Evolutionary conservation across 2,888 invertebrate species (phyloP).

Genomic region (Synanthedon andrenaeformis): DNA sequence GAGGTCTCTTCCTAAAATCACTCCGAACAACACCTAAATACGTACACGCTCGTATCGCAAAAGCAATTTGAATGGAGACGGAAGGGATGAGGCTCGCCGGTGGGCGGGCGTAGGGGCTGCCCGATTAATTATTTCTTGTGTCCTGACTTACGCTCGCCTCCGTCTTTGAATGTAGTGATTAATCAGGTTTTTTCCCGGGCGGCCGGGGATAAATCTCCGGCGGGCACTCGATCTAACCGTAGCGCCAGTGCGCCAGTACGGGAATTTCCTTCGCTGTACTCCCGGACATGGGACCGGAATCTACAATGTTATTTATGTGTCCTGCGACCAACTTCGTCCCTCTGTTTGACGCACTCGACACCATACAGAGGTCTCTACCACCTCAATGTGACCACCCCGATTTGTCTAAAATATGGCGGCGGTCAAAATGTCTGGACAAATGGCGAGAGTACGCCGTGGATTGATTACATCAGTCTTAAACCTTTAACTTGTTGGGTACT

Average conservation of each 20-base stretch:
- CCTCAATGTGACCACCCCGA: no score
- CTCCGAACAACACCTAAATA: slow-evolving; percentile 1
- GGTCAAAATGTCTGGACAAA: no score
- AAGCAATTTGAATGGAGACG: slow-evolving; percentile 35
- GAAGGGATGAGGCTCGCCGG: slow-evolving; percentile 2
- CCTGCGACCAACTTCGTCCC: slow-evolving; percentile 2
- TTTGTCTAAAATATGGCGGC: no score
- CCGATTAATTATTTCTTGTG: slow-evolving; percentile 55
- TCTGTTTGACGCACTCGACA: neutral
- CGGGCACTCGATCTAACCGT: slow-evolving; percentile 12
- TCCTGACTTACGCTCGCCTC: slow-evolving; percentile 46
- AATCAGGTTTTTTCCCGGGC: slow-evolving; percentile 46
- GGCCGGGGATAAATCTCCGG: slow-evolving; percentile 34
- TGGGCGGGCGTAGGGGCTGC: slow-evolving; percentile 4
- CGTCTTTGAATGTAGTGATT: slow-evolving; percentile 51
- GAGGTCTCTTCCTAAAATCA: neutral
- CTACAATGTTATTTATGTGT: slow-evolving; percentile 27
- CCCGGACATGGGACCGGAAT: slow-evolving; percentile 6
- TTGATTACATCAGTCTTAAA: no score
- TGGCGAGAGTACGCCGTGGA: no score
- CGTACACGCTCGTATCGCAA: slow-evolving; percentile 3
- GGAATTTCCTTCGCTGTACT: neutral
- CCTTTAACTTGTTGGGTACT: no score
- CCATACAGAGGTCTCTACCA: neutral
- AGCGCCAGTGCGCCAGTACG: no score